A percentile compares a stretch with the other conserved stretches of the same genome.
These are phyloP conservation scores for Manis pentadactyla DNA, from an alignment of 2,797 vertebrate genomes.

Conservation along the genomic window DNA sequence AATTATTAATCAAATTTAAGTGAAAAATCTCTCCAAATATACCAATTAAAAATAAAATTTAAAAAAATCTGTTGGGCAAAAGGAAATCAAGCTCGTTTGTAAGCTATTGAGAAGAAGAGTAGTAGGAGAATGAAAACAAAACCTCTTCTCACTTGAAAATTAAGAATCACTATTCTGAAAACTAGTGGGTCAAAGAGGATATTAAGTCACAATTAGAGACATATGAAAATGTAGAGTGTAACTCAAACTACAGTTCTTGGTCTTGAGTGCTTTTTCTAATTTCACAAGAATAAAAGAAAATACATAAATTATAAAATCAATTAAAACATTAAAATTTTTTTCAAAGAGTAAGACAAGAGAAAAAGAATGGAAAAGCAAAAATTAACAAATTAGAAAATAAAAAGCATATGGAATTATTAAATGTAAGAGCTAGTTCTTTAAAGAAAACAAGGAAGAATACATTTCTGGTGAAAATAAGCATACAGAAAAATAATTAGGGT, in stretches of 20 bases:
- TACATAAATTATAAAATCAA: not conserved
- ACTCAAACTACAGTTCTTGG: not conserved
- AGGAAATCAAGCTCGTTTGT: not conserved
- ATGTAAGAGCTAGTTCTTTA: not conserved
- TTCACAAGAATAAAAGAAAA: not conserved
- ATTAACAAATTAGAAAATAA: not conserved
- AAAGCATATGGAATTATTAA: not conserved
- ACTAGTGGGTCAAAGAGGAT: not conserved
- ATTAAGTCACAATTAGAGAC: not conserved
- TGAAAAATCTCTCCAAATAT: not conserved
- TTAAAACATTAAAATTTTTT: not conserved
- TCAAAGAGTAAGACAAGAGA: not conserved
- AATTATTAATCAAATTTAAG: conserved; percentile 26
- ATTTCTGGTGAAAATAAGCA: not conserved
- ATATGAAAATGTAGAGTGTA: not conserved
- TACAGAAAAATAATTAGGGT: not conserved
- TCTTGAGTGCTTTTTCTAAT: not conserved
- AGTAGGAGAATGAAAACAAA: not conserved
- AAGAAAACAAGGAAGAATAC: not conserved
- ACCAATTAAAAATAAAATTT: not conserved
- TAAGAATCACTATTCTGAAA: conserved; percentile 11
- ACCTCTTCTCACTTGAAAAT: not conserved
- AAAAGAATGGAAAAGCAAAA: not conserved
- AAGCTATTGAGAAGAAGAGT: not conserved
- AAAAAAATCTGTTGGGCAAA: not conserved